These are phyloP conservation scores for Cosmia pyralina DNA, from an alignment of 2,888 invertebrate genomes.

Conservation along the genomic window DNA sequence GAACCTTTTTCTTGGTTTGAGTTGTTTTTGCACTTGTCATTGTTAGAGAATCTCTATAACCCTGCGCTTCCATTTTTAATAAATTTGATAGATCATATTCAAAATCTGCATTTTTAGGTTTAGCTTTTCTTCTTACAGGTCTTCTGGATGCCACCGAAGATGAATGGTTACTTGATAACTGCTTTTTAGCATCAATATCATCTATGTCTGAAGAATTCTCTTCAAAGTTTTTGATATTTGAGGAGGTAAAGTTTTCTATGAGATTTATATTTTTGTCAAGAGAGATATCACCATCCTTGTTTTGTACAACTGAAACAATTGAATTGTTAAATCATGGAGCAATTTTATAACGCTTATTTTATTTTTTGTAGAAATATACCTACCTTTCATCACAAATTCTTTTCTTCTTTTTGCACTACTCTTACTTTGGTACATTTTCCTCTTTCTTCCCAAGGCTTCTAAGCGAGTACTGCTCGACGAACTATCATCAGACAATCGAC, in stretches of 20 bases:
- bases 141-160: conserved; percentile 83
- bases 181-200: conserved; percentile 77
- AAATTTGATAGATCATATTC: conserved; percentile 92
- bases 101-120: conserved; percentile 92
- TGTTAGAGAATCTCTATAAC: conserved; percentile 83
- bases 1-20: conserved; percentile 79
- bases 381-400: conserved; percentile 73
- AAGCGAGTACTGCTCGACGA: conserved; percentile 80
- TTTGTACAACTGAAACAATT: conserved; percentile 75
- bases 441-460: conserved; percentile 78
- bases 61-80: conserved; percentile 88
- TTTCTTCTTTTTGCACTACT: conserved; percentile 76
- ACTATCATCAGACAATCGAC: conserved; percentile 86
- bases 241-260: conserved; percentile 72
- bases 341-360: not conserved
- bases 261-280: conserved; percentile 68
- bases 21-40: conserved; percentile 70
- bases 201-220: conserved; percentile 88
- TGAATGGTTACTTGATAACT: conserved; percentile 56
- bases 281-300: conserved; percentile 69
- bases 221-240: conserved; percentile 81
- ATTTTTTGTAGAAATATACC: conserved; percentile 20
- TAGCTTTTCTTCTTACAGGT: conserved; percentile 92
- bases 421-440: conserved; percentile 77
- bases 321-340: not conserved